Evolutionary conservation across 2,113 vertebrate species (phyloP).

Genomic region (Erpornis zantholeuca): DNA sequence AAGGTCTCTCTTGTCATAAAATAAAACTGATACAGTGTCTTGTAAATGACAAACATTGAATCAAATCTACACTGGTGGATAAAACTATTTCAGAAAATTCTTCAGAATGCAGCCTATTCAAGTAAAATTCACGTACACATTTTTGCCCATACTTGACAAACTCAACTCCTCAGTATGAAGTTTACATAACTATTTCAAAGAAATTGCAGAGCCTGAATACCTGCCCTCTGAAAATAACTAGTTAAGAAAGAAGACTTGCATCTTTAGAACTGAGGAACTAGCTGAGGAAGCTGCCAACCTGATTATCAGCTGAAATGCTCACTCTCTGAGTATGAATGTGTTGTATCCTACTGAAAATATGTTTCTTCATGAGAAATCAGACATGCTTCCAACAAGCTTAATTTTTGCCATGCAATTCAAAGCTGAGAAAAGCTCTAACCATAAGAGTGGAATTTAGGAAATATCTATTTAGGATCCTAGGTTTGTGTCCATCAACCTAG

Average conservation of each 20-base stretch:
- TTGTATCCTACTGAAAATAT: background rate
- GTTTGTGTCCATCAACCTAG: background rate
- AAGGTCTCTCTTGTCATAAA: background rate
- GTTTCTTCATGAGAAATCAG: background rate
- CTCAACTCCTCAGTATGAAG: background rate
- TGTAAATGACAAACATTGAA: background rate
- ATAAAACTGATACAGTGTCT: background rate
- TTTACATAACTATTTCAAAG: background rate
- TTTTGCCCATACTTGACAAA: background rate
- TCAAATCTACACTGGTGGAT: background rate
- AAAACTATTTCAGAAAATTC: background rate
- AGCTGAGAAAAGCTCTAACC: background rate
- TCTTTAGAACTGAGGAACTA: background rate
- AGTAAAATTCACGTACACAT: background rate
- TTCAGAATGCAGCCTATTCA: background rate
- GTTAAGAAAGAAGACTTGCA: background rate
- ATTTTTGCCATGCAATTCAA: background rate
- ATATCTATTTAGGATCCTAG: background rate
- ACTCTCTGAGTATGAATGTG: background rate
- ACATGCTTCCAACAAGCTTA: background rate
- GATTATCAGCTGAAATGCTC: background rate
- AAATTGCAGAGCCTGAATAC: background rate
- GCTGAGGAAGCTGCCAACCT: background rate
- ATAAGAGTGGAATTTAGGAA: background rate
- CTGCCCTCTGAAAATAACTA: background rate